Evolutionary conservation across 2,113 vertebrate species (phyloP).

Genomic region (Gulo gulo): DNA sequence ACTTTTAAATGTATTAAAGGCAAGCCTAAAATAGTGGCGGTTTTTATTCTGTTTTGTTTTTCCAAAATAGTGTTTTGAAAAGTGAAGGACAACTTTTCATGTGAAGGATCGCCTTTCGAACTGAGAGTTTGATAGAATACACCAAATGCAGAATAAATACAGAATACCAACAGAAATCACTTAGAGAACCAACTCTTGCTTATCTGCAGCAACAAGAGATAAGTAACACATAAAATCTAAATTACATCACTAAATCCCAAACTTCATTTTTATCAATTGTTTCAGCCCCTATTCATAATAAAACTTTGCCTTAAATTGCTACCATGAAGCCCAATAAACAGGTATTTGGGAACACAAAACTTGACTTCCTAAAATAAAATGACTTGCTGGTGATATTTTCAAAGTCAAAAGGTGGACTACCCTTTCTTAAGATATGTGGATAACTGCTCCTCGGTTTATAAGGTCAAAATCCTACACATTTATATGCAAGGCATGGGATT

Average conservation of each 20-base stretch:
- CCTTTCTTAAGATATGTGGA: background rate
- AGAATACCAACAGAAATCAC: background rate
- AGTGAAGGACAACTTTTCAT: conserved; percentile 1
- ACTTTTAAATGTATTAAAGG: background rate
- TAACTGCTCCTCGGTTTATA: conserved; percentile 50
- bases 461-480: conserved; percentile 48
- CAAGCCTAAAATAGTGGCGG: background rate
- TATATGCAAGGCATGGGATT: background rate
- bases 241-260: background rate
- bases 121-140: background rate
- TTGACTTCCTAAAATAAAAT: conserved; percentile 36
- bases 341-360: background rate
- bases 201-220: background rate
- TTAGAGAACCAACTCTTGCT: background rate
- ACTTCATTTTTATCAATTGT: background rate
- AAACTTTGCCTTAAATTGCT: background rate
- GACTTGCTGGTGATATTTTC: background rate
- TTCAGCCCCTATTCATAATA: background rate
- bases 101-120: background rate
- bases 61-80: background rate
- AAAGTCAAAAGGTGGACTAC: conserved; percentile 40
- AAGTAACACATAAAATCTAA: background rate
- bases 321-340: background rate
- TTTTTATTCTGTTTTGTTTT: background rate
- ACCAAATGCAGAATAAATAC: background rate